Evolutionary conservation across 2,113 vertebrate species (phyloP), one percentile per base, ranked within the genome.

Genomic region (Potamarius usumacintae): DNA sequence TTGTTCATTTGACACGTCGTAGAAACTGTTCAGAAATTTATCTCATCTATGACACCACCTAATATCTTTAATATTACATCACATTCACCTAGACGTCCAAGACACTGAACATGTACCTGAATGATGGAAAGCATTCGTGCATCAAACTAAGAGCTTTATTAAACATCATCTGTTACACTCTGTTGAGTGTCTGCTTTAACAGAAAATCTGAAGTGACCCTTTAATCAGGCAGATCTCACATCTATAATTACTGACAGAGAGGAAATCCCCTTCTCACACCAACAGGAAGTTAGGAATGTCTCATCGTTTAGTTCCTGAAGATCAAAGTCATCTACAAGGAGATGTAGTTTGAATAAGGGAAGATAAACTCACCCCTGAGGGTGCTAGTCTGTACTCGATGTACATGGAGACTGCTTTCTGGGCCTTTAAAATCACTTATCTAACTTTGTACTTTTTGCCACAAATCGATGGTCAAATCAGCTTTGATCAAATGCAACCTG

Each of bases 291-390:
- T 1, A 27, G 53, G 80, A 79, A 62, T 60, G 25, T 42, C 83
- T 86, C 34, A 34, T 90, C 55, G 10, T 89, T 57, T 72, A 83
- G 86, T 88, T 83, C 62, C 60, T 82, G 57, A 82, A 82, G 87
- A 82, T 88, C 87, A 83, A 78, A 86, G 17, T 78, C 69, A 82
- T 91, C 87, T 89, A 89, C 83, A 83, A 88, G 89, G 84, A 88
- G 85, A 89, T 82, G 80, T 50, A 62, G 30, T 86, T 60, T 86
- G 88, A 89, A 88, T 85, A 71, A 80, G 84, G 81, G 84, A 88
- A 82, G 89, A 92, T 89, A 89, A 90, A 65, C 79, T 69, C 86
- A 34, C 81, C 83, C 86, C 58, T 83, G 42, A 58, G 89, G 84
- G 82, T 86, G 77, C 85, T 80, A 62, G 81, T 86, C 79, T 82